Base-by-base conservation (phyloP, 2,888 invertebrate species). In the Criorhina ranunculi region DNA sequence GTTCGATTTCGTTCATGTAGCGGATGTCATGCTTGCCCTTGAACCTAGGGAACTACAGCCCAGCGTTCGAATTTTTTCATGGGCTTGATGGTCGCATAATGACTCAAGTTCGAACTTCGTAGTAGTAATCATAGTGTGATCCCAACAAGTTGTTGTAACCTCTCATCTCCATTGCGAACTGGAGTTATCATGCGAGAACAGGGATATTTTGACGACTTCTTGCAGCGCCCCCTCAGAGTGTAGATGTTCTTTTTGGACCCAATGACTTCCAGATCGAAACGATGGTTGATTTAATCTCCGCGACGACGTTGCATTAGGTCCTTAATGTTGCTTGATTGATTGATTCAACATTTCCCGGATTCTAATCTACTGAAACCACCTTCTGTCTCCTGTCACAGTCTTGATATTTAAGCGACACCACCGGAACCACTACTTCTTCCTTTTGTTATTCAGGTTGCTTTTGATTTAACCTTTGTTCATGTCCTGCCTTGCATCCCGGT, bases 91-190 rank as follows among this genome's bases (percentile, higher is more conserved):
- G 96, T 95, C 66, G 96, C 95, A 88, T 94, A 92, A 90, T 96
- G 96, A 12, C 93, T 94, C 93, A 29, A 97, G 90, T 81, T 94
- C 91, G 89, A 97, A 97, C 95, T 55, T 99, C 90, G 90, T 96
- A 96, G 90, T 99, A 99, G 91, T 98, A 98, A 91, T 99, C 98
- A 90, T 96, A 98, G 91, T 99, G 98, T 0, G 98, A 98, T 0
- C 98, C 98, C n/a, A 99, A 93, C 0, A 99, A 93, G 0, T 95
- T 94, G 91, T 99, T 98, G 91, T 94, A 98, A 0, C 98, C 99
- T 89, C 95, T 95, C 98, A 99, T 99, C 92, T 98, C n/a, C 97
- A 91, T 98, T 98, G 83, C 94, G 94, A 46, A 96, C 94, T 0
- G 96, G 96, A 51, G 97, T 94, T 7, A 96, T 94, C 83, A 94